Conservation (phyloP, 2,888 invertebrate species). For the Pammene aurita region DNA sequence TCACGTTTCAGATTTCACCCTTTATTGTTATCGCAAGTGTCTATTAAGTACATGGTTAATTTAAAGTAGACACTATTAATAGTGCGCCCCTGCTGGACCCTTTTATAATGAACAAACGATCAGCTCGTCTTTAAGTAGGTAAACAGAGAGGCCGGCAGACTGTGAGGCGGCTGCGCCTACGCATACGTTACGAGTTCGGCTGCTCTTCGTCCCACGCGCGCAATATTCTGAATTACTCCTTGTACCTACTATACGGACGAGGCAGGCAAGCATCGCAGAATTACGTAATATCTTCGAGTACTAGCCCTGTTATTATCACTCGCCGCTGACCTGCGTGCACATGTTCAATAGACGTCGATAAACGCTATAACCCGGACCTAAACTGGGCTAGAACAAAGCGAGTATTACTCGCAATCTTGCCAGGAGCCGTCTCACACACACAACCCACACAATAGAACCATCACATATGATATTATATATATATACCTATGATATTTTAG, state of each 20-base stretch:
- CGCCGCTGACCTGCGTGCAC: slow-evolving; percentile 5
- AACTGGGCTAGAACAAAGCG: slow-evolving; percentile 1
- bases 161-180: slow-evolving; percentile 66
- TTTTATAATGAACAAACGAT: slow-evolving; percentile 42
- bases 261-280: slow-evolving; percentile 9
- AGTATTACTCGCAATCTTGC: slow-evolving; percentile 3
- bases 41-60: too few relatives aligned
- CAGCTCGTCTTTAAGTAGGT: slow-evolving; percentile 11
- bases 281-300: slow-evolving; percentile 11
- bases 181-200: slow-evolving; percentile 47
- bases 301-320: slow-evolving; percentile 1
- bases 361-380: slow-evolving; percentile 14
- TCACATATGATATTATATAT: too few relatives aligned
- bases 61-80: too few relatives aligned
- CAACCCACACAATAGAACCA: slow-evolving; percentile 8
- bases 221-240: slow-evolving; percentile 25
- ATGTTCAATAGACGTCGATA: slow-evolving; percentile 8
- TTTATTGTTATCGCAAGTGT: too few relatives aligned
- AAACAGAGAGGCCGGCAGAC: slow-evolving; percentile 45
- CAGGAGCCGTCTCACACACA: neutral
- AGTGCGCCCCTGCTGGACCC: too few relatives aligned
- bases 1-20: too few relatives aligned
- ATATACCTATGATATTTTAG: neutral
- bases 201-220: slow-evolving; percentile 26
- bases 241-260: slow-evolving; percentile 13